These are phyloP conservation scores for Silurus glanis DNA, from an alignment of 2,113 vertebrate species.

Conservation along the genomic window DNA sequence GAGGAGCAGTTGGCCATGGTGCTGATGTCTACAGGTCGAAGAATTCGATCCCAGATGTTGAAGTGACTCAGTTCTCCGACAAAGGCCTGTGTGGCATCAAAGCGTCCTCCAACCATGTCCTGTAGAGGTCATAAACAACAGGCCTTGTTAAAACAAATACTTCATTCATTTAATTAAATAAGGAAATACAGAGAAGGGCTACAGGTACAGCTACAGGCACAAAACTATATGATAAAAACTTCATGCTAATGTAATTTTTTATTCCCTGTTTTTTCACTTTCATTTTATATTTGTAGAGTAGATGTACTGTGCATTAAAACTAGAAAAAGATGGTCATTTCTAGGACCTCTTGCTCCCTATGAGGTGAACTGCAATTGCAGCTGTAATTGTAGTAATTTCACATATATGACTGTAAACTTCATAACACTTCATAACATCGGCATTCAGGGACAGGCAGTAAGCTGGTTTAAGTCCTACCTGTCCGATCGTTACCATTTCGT, in stretches of 20 bases:
- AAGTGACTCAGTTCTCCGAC: constrained; percentile 97
- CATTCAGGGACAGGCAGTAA: too few relatives aligned
- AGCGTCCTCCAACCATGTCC: constrained; percentile 94
- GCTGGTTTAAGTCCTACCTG: too few relatives aligned
- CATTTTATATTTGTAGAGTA: background rate
- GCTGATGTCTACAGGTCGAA: constrained; percentile 83
- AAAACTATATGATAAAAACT: background rate
- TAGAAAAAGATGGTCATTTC: background rate
- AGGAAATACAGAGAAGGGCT: background rate
- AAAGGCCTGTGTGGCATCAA: constrained; percentile 96
- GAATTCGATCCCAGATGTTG: constrained; percentile 94
- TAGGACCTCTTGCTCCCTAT: background rate
- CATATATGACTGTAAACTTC: background rate
- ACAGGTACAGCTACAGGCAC: background rate
- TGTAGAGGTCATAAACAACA: constrained; percentile 65
- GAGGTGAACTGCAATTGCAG: background rate
- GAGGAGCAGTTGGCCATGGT: constrained; percentile 91
- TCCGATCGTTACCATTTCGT: too few relatives aligned
- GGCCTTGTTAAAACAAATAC: constrained; percentile 47
- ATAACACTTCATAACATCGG: background rate
- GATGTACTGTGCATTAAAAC: background rate
- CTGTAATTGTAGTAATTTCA: background rate
- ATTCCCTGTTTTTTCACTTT: background rate
- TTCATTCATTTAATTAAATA: constrained; percentile 29
- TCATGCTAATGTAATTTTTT: background rate